Percentiles rank a stretch among this genome's conserved stretches.
Conservation (phyloP, 2,888 invertebrate genomes). For the Autographa pulchrina region DNA sequence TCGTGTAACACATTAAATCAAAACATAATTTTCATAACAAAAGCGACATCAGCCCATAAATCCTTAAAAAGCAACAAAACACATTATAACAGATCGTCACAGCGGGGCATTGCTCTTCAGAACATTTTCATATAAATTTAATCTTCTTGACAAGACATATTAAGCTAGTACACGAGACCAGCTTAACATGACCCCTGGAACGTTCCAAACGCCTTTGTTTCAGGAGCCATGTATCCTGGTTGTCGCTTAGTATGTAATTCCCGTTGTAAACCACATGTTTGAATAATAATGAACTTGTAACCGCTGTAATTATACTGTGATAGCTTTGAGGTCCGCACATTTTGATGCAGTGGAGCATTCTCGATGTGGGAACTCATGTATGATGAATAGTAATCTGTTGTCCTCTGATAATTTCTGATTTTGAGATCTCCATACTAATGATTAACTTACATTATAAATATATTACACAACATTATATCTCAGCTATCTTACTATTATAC, state of each 20-base stretch:
- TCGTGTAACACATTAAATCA: not conserved
- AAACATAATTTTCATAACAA: not conserved
- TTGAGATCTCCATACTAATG: not conserved
- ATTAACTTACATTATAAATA: not conserved
- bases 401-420: not conserved
- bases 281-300: conserved; percentile 32
- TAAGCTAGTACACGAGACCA: conserved; percentile 9
- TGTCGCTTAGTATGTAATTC: conserved; percentile 28
- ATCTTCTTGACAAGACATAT: conserved; percentile 27
- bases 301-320: conserved; percentile 32
- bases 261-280: conserved; percentile 23
- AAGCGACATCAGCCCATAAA: not conserved
- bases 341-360: conserved; percentile 13
- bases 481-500: too few relatives aligned
- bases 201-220: not conserved
- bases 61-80: conserved; percentile 4
- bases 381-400: not conserved
- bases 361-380: not conserved
- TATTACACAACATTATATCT: not conserved
- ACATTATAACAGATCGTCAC: conserved; percentile 5
- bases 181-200: conserved; percentile 11
- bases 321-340: conserved; percentile 16
- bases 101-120: conserved; percentile 12
- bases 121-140: conserved; percentile 38
- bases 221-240: conserved; percentile 16